These are phyloP conservation scores for Stegana nigrithorax DNA, from an alignment of 2,888 invertebrate species.

Conservation along the genomic window DNA sequence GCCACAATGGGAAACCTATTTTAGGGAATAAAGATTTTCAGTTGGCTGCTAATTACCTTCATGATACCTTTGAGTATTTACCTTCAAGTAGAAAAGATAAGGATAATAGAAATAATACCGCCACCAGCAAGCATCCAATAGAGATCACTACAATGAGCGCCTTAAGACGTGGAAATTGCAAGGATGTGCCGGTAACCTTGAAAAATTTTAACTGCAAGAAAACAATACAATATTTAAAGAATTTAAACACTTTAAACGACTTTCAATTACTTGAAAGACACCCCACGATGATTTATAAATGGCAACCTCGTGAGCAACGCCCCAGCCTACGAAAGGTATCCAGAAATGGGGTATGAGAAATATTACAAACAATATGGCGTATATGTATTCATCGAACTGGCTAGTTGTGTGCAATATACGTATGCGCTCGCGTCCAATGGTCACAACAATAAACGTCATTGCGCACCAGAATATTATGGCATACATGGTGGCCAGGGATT, in stretches of 20 bases:
- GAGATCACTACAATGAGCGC: constrained; percentile 74
- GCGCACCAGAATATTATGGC: constrained; percentile 75
- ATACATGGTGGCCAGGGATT: constrained; percentile 74
- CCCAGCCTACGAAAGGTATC: constrained; percentile 77
- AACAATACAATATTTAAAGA: not conserved
- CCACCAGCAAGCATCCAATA: constrained; percentile 73
- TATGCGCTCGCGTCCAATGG: constrained; percentile 74
- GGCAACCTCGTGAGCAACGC: constrained; percentile 77
- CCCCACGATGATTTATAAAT: constrained; percentile 79
- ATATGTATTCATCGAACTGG: constrained; percentile 78
- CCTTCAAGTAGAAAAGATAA: constrained; percentile 73
- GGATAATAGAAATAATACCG: constrained; percentile 73
- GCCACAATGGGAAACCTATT: constrained; percentile 74
- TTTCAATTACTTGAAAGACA: constrained; percentile 72
- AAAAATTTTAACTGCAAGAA: constrained; percentile 70
- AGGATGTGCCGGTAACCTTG: constrained; percentile 72
- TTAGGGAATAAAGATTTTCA: no score
- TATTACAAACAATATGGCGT: constrained; percentile 76
- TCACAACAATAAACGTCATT: constrained; percentile 72
- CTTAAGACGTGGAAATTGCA: constrained; percentile 74
- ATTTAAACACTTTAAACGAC: not conserved
- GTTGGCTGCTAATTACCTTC: no score
- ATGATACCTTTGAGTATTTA: no score
- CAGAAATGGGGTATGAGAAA: constrained; percentile 78
- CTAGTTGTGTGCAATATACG: constrained; percentile 73